These are phyloP conservation scores for Brienomyrus longianalis DNA, from an alignment of 2,113 vertebrate genomes.

Conservation along the genomic window DNA sequence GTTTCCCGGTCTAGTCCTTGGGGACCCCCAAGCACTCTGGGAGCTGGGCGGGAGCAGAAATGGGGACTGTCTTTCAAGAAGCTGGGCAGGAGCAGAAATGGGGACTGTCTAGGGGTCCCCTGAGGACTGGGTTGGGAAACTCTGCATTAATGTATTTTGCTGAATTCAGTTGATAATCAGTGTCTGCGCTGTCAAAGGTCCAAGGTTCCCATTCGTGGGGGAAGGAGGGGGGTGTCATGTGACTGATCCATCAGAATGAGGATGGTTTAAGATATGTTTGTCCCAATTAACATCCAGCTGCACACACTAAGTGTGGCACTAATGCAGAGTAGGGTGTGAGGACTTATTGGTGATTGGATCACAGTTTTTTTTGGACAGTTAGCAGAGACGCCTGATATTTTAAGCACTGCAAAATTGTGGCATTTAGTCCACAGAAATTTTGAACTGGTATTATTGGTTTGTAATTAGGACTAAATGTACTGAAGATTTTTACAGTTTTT, in stretches of 20 bases:
- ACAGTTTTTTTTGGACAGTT: background rate
- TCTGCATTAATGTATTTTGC: background rate
- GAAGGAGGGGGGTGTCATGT: background rate
- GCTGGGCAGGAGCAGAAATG: background rate
- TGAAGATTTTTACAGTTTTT: conserved; percentile 20
- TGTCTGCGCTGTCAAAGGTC: background rate
- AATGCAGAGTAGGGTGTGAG: background rate
- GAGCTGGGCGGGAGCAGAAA: background rate
- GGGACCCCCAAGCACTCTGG: background rate
- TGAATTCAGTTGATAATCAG: background rate
- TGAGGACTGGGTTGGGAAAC: background rate
- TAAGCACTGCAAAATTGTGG: conserved; percentile 15
- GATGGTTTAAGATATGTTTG: background rate
- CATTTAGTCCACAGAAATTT: conserved; percentile 1
- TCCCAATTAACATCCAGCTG: background rate
- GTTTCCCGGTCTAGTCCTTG: background rate
- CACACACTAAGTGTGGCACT: background rate
- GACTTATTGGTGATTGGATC: background rate
- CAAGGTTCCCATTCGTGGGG: background rate
- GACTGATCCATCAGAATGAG: background rate
- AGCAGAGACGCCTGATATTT: background rate
- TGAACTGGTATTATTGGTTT: conserved; percentile 13
- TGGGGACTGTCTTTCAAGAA: background rate
- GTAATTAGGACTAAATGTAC: conserved; percentile 8
- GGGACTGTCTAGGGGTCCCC: background rate